Evolutionary conservation across 2,113 vertebrate genomes (phyloP), one percentile per base, ranked within the genome.

Genomic region (Etia nguti): DNA sequence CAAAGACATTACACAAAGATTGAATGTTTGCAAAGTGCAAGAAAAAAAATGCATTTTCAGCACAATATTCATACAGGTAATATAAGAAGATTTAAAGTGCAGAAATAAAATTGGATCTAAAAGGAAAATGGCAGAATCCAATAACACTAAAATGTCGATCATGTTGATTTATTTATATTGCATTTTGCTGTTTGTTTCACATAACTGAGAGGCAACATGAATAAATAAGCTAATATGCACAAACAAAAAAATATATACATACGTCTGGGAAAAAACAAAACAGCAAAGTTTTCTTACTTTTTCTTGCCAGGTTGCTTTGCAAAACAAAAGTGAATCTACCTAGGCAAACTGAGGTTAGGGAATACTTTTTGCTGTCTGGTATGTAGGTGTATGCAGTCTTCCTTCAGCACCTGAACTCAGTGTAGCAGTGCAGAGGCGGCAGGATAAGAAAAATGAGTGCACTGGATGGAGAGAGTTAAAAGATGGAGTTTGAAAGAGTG

Each of bases 361-460:
- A 89, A 75, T 83, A 50, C 81, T 18, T 59, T 79, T 12, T 55
- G 10, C 36, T 41, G 56, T 81, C 59, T 60, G 29, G n/a, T 85
- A 48, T 10, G 73, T 87, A 89, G 80, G 87, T 81, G 77, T 89
- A 79, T 90, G 65, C 15, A 79, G 73, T 84, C 38, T 52, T 81
- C 8, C 10, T 57, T 83, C 75, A 57, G 77, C n/a, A 68, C 55
- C 81, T 85, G 57, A 84, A 84, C 85, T 79, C 46, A 73, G 52
- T n/a, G 81, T 73, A 73, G 46, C 62, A 79, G 86, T 88, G 81
- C 29, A 82, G 81, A 86, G 82, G 80, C 38, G n/a, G 20, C 15
- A 20, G 24, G 13, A 34, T 22, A 81, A 81, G 29, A 77, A 15
- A 22, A 86, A 31, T 11, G 54, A 85, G 55, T 2, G 10, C 38